Evolutionary conservation across 2,888 invertebrate genomes (phyloP).

Genomic region (Phorcus lineatus): DNA sequence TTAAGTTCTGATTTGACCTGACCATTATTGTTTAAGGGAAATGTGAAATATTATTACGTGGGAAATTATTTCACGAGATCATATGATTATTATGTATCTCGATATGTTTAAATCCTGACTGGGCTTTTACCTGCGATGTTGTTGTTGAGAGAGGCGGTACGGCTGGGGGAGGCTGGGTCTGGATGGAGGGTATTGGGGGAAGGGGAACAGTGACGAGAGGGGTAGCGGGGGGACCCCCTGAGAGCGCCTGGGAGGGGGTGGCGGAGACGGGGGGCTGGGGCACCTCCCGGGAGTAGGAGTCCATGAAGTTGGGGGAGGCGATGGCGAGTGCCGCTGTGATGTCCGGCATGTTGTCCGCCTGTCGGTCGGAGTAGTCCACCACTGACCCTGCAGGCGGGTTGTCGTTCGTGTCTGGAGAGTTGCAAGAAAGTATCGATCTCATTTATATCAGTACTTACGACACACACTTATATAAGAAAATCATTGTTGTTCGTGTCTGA

Average conservation of each 20-base stretch:
- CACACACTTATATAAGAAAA: too few relatives aligned
- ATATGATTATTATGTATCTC: too few relatives aligned
- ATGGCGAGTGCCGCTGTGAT: constrained; percentile 12
- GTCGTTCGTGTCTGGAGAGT: background rate
- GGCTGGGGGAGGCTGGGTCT: constrained; percentile 2
- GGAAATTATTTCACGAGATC: too few relatives aligned
- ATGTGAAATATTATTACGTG: too few relatives aligned
- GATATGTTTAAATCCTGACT: background rate
- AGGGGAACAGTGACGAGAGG: background rate
- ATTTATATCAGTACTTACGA: too few relatives aligned
- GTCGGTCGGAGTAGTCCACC: background rate
- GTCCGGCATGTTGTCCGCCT: constrained; percentile 5
- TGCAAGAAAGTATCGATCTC: too few relatives aligned
- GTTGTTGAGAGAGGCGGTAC: constrained; percentile 6
- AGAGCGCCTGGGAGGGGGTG: background rate
- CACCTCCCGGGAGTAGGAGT: constrained; percentile 10
- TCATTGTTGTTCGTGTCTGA: too few relatives aligned
- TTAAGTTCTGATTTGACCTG: too few relatives aligned
- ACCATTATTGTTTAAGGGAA: too few relatives aligned
- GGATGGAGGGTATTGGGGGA: background rate
- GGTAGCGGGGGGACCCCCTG: background rate
- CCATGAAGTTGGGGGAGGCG: constrained; percentile 14
- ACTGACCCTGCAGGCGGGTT: background rate
- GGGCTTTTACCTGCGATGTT: constrained; percentile 10
- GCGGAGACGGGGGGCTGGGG: constrained; percentile 6